Evolutionary conservation across 2,888 invertebrate genomes (phyloP), one percentile per base, ranked within the genome.

Genomic region (Hydrotaea cyrtoneurina): DNA sequence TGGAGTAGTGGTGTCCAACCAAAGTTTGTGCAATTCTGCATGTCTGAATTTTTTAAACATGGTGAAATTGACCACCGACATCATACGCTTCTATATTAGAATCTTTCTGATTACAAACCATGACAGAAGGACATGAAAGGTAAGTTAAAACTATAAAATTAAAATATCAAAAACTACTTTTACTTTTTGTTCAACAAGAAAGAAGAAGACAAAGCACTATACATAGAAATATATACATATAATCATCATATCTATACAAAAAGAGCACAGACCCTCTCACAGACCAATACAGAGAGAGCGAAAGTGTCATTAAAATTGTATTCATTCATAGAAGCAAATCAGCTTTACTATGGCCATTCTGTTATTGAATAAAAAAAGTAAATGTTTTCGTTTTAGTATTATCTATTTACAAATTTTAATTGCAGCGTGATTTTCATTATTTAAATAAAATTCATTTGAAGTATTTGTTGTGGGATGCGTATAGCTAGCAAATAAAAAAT

Each of bases 111-210:
- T 95, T 93, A 95, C 95, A 94, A 96, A 96, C 94, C 96, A 97
- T 96, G 96, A 96, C 96, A 95, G 96, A 96, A 95, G 95, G 95
- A 95, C 95, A 95, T 95, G 96, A 97, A 95, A 96, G 96, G 96
- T 97, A 94, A 96, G 96, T 50, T n/a, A 3, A 2, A 43, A 15
- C 3, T 43, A 7, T 43, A 7, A 43, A 31, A 43, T n/a, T n/a
- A 13, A 50, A 2, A 2, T 50, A 13, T 2, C n/a, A 50, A 50
- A 50, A 2, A 50, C 39, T 8, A 43, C 74, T 64, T 80, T 72
- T 69, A 77, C 57, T 71, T 78, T 59, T 73, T 77, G 15, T 73
- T 73, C 4, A 19, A 55, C 26, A 53, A 23, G 31, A 13, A 4
- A 36, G 15, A 43, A 77, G 55, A 39, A 71, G 43, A 53, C 36